Evolutionary conservation across 2,888 invertebrate species (phyloP).

Genomic region (Troides helena): DNA sequence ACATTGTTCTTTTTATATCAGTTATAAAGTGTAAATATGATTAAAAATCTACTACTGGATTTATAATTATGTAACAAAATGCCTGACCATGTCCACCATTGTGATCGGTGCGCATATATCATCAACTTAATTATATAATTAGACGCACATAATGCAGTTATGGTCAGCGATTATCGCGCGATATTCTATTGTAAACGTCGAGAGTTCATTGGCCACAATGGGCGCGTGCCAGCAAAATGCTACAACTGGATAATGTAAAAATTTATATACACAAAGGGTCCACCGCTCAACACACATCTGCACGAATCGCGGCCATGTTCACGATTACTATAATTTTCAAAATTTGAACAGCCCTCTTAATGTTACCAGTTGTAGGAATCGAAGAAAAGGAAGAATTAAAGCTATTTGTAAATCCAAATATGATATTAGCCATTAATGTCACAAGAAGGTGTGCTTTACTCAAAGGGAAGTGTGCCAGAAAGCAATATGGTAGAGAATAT

Average conservation of each 20-base stretch:
- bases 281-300: conserved; percentile 47
- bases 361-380: too few relatives aligned
- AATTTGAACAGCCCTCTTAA: not conserved
- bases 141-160: conserved; percentile 55
- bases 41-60: not conserved
- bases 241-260: conserved; percentile 47
- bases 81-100: conserved; percentile 46
- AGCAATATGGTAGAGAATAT: too few relatives aligned
- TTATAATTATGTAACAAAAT: conserved; percentile 48
- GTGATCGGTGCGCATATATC: conserved; percentile 48
- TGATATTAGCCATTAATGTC: too few relatives aligned
- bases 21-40: too few relatives aligned
- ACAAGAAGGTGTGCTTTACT: too few relatives aligned
- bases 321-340: conserved; percentile 1
- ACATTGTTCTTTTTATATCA: too few relatives aligned
- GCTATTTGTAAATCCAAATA: too few relatives aligned
- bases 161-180: conserved; percentile 54
- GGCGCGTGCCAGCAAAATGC: conserved; percentile 58
- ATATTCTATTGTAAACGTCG: conserved; percentile 54
- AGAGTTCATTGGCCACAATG: conserved; percentile 58
- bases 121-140: conserved; percentile 74
- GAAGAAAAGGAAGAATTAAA: too few relatives aligned
- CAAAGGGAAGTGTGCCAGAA: too few relatives aligned
- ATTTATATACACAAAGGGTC: conserved; percentile 43
- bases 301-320: conserved; percentile 17